Evolutionary conservation across 2,888 invertebrate species (phyloP).

Genomic region (Pandemis heparana): DNA sequence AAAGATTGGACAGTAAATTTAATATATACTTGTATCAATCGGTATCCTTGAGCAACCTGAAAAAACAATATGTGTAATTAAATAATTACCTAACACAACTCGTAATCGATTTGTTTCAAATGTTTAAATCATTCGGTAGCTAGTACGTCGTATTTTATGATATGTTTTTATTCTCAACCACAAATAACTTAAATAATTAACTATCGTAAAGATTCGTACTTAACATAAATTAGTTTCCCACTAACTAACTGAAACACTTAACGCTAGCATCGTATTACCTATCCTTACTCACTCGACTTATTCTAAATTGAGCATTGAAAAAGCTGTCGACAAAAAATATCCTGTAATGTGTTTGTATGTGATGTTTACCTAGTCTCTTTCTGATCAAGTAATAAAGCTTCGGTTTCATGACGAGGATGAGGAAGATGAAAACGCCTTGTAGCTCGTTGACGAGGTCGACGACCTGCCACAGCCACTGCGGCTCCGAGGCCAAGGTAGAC

Average conservation of each 20-base stretch:
- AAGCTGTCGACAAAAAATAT: background rate
- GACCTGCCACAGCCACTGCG: slow-evolving; percentile 80
- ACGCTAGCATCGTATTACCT: background rate
- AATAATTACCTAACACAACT: background rate
- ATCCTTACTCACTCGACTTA: background rate
- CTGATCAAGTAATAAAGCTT: slow-evolving; percentile 87
- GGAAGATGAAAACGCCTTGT: slow-evolving; percentile 90
- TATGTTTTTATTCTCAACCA: background rate
- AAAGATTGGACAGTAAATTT: slow-evolving; percentile 41
- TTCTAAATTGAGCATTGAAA: background rate
- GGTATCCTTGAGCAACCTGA: slow-evolving; percentile 79
- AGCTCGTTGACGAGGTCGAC: slow-evolving; percentile 89
- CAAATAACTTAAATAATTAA: background rate
- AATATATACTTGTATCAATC: slow-evolving; percentile 79
- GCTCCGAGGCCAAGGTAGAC: slow-evolving; percentile 83
- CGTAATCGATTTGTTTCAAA: background rate
- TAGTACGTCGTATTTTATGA: background rate
- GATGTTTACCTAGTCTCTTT: slow-evolving; percentile 82
- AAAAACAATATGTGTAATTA: slow-evolving; percentile 59
- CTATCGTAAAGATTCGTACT: background rate
- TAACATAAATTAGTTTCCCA: background rate
- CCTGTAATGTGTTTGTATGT: background rate
- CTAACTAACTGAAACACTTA: background rate
- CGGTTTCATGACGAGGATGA: slow-evolving; percentile 89
- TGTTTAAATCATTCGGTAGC: background rate